These are phyloP conservation scores for Poecilus cupreus DNA, from an alignment of 2,888 invertebrate genomes.

Conservation along the genomic window DNA sequence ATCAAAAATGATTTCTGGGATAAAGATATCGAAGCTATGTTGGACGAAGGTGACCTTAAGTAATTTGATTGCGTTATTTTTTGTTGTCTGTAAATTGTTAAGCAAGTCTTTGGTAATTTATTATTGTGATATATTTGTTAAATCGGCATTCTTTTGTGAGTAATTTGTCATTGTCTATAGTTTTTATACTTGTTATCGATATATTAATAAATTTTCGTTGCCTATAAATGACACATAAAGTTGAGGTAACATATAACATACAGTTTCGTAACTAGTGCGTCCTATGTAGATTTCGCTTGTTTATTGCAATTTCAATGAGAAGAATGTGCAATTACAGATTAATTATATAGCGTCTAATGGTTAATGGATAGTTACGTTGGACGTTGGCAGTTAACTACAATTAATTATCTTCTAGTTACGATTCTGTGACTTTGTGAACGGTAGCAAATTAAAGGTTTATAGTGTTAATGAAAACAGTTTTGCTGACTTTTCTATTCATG, in stretches of 20 bases:
- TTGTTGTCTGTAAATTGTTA: conserved; percentile 11
- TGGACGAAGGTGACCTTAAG: conserved; percentile 70
- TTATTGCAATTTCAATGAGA: conserved; percentile 4
- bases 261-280: conserved; percentile 36
- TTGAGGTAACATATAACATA: background rate
- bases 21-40: conserved; percentile 71
- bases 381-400: background rate
- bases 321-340: conserved; percentile 2
- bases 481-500: conserved; percentile 33
- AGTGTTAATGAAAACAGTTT: conserved; percentile 8
- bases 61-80: conserved; percentile 63
- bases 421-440: conserved; percentile 19
- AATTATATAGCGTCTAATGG: background rate
- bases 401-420: conserved; percentile 29
- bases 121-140: conserved; percentile 37
- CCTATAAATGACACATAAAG: conserved; percentile 1
- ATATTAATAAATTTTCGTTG: conserved; percentile 22
- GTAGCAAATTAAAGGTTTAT: background rate
- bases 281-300: background rate
- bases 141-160: conserved; percentile 2
- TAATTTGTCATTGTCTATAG: background rate
- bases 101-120: conserved; percentile 2
- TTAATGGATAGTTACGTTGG: no score
- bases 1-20: conserved; percentile 71
- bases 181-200: conserved; percentile 23